phyloP scores from a whole-genome alignment of 1,140 invertebrate species.

The Drosophila repleta region DNA sequence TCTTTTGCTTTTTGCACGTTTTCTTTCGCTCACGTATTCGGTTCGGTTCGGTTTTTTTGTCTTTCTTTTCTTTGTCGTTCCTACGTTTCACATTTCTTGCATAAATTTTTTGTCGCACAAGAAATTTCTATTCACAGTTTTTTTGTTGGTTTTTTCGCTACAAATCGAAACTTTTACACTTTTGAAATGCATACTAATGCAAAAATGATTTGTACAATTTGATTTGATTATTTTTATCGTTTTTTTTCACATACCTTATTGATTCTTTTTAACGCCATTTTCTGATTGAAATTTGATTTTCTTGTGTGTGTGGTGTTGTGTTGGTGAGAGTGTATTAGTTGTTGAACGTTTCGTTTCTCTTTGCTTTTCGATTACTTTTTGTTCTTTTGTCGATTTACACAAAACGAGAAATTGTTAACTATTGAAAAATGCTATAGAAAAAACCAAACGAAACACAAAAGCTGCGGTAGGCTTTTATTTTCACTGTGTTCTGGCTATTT shows the following conservation, averaged over 20 bases:
- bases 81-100: conserved; percentile 83
- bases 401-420: conserved; percentile 54
- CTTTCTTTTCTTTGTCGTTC: conserved; percentile 53
- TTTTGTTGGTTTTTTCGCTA: conserved; percentile 35
- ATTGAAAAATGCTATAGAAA: conserved; percentile 51
- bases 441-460: conserved; percentile 78
- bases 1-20: conserved; percentile 73
- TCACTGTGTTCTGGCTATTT: conserved; percentile 55
- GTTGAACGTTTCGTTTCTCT: conserved; percentile 60
- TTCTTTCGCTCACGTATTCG: conserved; percentile 84
- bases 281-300: conserved; percentile 84
- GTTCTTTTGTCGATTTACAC: conserved; percentile 68
- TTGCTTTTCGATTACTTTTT: conserved; percentile 72
- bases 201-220: conserved; percentile 44
- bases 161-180: conserved; percentile 36
- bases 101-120: conserved; percentile 79
- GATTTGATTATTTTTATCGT: conserved; percentile 48
- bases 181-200: conserved; percentile 29
- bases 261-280: conserved; percentile 98
- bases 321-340: conserved; percentile 68
- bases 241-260: conserved; percentile 92
- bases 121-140: conserved; percentile 57
- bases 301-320: conserved; percentile 71
- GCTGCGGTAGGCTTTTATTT: conserved; percentile 61
- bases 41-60: conserved; percentile 45